A percentile compares a stretch with the other conserved stretches of the same genome.
Evolutionary conservation across 2,888 invertebrate genomes (phyloP).

Genomic region (Antheraea yamamai): DNA sequence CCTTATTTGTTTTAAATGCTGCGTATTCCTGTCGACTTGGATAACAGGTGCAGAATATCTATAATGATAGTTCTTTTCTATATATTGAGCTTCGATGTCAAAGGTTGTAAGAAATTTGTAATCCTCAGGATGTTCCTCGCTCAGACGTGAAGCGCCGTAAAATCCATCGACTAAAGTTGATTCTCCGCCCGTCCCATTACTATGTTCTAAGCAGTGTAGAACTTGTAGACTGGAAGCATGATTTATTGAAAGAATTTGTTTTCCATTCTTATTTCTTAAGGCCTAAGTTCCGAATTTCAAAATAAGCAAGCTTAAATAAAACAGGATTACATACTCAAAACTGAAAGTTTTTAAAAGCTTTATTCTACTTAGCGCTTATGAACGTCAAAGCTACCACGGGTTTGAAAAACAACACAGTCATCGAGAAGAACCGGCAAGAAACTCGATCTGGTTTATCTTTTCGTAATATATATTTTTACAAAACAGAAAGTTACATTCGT

Average conservation of each 20-base stretch:
- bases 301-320: not conserved
- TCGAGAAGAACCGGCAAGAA: too few species aligned
- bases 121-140: constrained; percentile 74
- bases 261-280: not conserved
- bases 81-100: constrained; percentile 84
- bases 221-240: constrained; percentile 61
- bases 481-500: too few species aligned
- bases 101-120: constrained; percentile 82
- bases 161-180: constrained; percentile 89
- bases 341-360: too few species aligned
- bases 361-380: too few species aligned
- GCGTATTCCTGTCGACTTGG: constrained; percentile 75
- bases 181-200: constrained; percentile 85
- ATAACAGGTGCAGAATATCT: constrained; percentile 83
- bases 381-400: too few species aligned
- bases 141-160: constrained; percentile 82
- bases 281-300: not conserved
- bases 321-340: not conserved
- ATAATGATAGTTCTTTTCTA: constrained; percentile 84
- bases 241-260: not conserved
- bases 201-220: constrained; percentile 69
- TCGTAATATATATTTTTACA: too few species aligned
- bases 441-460: too few species aligned
- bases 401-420: too few species aligned
- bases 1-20: constrained; percentile 84